Evolutionary conservation across 2,797 vertebrate genomes (phyloP), one percentile per base, ranked within the genome.

Genomic region (Kryptolebias ocellatus): DNA sequence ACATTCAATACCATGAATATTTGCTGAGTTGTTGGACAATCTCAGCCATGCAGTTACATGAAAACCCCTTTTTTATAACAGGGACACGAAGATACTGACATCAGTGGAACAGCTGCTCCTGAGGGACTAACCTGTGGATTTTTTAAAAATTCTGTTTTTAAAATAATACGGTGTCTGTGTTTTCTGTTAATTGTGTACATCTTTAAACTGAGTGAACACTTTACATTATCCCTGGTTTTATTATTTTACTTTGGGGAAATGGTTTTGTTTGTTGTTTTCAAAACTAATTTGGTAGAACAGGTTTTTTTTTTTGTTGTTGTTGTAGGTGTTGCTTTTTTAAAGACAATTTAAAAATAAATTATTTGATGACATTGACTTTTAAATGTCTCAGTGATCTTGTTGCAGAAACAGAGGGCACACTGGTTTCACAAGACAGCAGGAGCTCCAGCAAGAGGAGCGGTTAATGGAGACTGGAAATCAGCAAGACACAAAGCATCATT

Each of bases 161-260:
- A 37, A 52, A 11, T 8, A n/a, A 53, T 17, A 44, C 4, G 37
- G 24, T 54, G 16, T 8, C 4, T 39, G n/a, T 42, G 50, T 63
- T 63, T 29, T 34, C 68, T 63, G 72, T 53, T 53, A 11, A 34
- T 5, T 28, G 31, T 69, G 0, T 55, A 20, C 24, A 68, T 16
- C 29, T 47, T 8, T 45, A 15, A 45, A 45, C 14, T 28, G 16
- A 42, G 24, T 9, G 10, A 37, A 37, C 34, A 37, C 34, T 37
- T 39, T 24, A 24, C 20, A 24, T 24, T 24, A 24, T 24, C 20
- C 20, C 20, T 24, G 20, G 20, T 24, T 14, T 24, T 54, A 10
- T 20, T 12, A 37, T 49, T 50, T n/a, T 4, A 18, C 17, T 45
- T 45, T 20, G 1, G 20, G 9, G 15, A 12, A 4, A 18, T 15